These are phyloP conservation scores for Forficula auricularia DNA, from an alignment of 1,140 invertebrate genomes.

Conservation along the genomic window DNA sequence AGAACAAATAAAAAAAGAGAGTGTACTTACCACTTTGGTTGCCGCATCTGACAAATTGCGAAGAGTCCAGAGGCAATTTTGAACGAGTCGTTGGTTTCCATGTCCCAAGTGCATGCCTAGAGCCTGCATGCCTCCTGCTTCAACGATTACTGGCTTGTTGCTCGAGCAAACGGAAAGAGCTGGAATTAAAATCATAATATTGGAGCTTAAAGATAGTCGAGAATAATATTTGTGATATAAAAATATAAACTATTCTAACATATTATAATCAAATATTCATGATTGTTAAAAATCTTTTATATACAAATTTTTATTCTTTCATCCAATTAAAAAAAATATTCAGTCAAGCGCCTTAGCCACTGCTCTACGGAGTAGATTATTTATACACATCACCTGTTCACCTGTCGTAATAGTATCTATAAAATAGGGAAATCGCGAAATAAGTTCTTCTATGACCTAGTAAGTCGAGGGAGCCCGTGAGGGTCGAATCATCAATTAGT, in stretches of 20 bases:
- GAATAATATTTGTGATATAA: conserved; percentile 2
- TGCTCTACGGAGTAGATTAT: too few relatives aligned
- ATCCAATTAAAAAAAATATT: too few relatives aligned
- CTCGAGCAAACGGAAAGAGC: conserved; percentile 91
- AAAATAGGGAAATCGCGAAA: too few relatives aligned
- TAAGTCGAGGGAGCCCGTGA: too few relatives aligned
- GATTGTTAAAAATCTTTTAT: too few relatives aligned
- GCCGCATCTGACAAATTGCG: conserved; percentile 95
- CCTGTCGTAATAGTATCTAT: too few relatives aligned
- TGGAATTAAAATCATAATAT: conserved; percentile 22
- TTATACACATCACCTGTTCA: too few relatives aligned
- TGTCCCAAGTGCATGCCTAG: conserved; percentile 87
- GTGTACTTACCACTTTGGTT: conserved; percentile 51
- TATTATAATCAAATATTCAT: not conserved
- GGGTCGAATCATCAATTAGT: too few relatives aligned
- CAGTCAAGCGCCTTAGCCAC: too few relatives aligned
- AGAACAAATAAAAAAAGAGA: too few relatives aligned
- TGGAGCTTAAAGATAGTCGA: not conserved
- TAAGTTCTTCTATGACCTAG: too few relatives aligned
- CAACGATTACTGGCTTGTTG: conserved; percentile 94
- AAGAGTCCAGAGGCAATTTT: conserved; percentile 95
- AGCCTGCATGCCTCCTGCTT: conserved; percentile 93
- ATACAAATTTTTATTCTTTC: too few relatives aligned
- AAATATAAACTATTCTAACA: not conserved
- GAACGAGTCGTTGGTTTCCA: conserved; percentile 77